Conservation (phyloP, 2,797 vertebrate species). For the Gallinago nigripennis region DNA sequence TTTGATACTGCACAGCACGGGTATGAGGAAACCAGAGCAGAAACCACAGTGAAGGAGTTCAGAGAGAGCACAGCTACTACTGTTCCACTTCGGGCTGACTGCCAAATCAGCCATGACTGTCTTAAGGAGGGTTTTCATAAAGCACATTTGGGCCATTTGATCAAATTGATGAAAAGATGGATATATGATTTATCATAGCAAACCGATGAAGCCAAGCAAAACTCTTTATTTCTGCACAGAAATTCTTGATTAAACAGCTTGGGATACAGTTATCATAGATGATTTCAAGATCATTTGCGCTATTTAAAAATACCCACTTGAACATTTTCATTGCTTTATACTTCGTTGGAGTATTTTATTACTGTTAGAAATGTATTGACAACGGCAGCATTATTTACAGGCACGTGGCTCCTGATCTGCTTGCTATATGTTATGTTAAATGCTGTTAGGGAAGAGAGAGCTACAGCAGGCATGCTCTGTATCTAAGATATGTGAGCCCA, state of each 20-base stretch:
- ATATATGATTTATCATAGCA: not conserved
- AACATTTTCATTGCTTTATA: not conserved
- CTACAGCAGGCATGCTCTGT: not conserved
- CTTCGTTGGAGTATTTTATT: not conserved
- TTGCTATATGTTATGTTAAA: not conserved
- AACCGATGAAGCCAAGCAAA: not conserved
- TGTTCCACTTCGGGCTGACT: not conserved
- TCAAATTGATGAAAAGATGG: not conserved
- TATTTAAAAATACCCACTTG: not conserved
- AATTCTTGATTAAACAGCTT: not conserved
- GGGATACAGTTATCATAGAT: not conserved
- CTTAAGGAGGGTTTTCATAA: not conserved
- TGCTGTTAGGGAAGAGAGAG: not conserved
- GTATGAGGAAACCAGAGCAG: not conserved
- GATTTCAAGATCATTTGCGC: not conserved
- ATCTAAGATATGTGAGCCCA: not conserved
- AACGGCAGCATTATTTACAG: not conserved
- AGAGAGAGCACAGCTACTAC: not conserved
- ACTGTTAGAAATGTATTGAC: not conserved
- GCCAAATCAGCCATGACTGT: not conserved
- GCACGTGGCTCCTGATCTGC: not conserved
- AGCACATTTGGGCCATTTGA: not conserved
- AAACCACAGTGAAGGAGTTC: not conserved
- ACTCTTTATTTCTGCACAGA: not conserved
- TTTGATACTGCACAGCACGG: not conserved